Conservation (phyloP, 2,888 invertebrate species). For the Scaptomyza parva region DNA sequence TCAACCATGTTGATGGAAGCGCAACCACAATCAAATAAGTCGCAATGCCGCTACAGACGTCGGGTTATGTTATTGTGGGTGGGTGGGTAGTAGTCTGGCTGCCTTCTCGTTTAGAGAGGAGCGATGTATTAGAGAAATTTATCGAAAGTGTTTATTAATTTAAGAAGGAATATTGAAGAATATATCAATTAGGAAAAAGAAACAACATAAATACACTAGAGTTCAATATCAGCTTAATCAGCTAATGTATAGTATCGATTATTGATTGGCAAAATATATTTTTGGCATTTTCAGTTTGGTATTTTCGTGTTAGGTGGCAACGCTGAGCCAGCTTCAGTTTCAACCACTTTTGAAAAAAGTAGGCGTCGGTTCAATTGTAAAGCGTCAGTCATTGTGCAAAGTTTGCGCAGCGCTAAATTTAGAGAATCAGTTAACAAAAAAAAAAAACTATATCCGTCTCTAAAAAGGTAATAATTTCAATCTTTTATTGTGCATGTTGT, state of each 20-base stretch:
- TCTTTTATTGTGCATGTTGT: constrained; percentile 40
- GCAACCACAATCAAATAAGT: constrained; percentile 28
- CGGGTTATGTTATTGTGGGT: constrained; percentile 14
- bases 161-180: constrained; percentile 12
- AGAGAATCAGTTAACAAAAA: constrained; percentile 34
- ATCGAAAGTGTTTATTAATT: constrained; percentile 20
- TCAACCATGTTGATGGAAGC: constrained; percentile 63
- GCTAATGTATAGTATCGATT: constrained; percentile 20
- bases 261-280: constrained; percentile 20
- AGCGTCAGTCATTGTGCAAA: constrained; percentile 67
- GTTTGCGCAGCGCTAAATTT: constrained; percentile 57
- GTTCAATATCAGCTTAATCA: constrained; percentile 22
- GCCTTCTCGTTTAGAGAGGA: constrained; percentile 34
- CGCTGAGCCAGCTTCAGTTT: constrained; percentile 36
- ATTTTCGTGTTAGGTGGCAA: constrained; percentile 31
- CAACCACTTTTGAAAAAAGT: constrained; percentile 75
- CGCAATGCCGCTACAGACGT: constrained; percentile 32
- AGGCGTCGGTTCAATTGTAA: constrained; percentile 73
- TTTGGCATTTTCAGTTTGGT: constrained; percentile 6
- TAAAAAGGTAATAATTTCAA: constrained; percentile 64
- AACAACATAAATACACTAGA: not conserved
- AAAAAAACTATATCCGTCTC: constrained; percentile 43
- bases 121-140: constrained; percentile 18
- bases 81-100: constrained; percentile 10
- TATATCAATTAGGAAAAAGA: constrained; percentile 14